phyloP scores from a whole-genome alignment of 2,888 invertebrate species.

The Heteropelma amictum region DNA sequence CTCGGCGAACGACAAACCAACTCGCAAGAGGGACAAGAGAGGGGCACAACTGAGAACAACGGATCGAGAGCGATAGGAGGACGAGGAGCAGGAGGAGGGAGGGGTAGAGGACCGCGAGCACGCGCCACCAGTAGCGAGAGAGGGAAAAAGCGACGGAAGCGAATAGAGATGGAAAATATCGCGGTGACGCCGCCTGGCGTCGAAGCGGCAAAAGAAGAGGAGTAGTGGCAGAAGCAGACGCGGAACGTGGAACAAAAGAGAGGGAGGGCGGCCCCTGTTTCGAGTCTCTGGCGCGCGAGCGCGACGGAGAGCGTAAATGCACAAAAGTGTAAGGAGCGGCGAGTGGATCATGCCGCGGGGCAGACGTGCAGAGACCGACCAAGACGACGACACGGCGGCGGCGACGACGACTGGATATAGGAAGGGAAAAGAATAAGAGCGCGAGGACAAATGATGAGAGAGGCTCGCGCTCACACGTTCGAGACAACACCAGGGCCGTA shows the following conservation, averaged over 20 bases:
- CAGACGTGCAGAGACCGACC: constrained; percentile 7
- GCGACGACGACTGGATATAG: constrained; percentile 42
- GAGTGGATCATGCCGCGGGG: constrained; percentile 54
- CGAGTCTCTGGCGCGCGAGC: constrained; percentile 44
- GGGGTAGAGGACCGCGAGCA: constrained; percentile 33
- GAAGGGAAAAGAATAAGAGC: constrained; percentile 6
- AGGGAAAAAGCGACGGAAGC: constrained; percentile 37
- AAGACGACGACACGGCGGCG: constrained; percentile 10
- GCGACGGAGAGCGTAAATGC: constrained; percentile 52
- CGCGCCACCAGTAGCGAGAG: constrained; percentile 53
- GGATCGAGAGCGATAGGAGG: constrained; percentile 18
- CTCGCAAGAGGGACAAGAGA: constrained; percentile 21
- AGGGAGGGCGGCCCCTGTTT: constrained; percentile 59
- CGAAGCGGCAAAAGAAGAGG: constrained; percentile 40
- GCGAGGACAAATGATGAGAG: constrained; percentile 50
- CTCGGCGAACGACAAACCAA: constrained; percentile 52
- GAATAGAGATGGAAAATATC: constrained; percentile 41
- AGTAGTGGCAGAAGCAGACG: background rate
- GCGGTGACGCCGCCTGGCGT: constrained; percentile 28
- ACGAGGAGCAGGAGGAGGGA: too few relatives aligned
- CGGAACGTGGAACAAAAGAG: constrained; percentile 5
- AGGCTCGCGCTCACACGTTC: background rate
- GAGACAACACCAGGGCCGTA: constrained; percentile 51
- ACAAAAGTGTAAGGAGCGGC: constrained; percentile 22
- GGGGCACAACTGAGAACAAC: constrained; percentile 39